Evolutionary conservation across 2,797 vertebrate genomes (phyloP).

Genomic region (Setipinna tenuifilis): DNA sequence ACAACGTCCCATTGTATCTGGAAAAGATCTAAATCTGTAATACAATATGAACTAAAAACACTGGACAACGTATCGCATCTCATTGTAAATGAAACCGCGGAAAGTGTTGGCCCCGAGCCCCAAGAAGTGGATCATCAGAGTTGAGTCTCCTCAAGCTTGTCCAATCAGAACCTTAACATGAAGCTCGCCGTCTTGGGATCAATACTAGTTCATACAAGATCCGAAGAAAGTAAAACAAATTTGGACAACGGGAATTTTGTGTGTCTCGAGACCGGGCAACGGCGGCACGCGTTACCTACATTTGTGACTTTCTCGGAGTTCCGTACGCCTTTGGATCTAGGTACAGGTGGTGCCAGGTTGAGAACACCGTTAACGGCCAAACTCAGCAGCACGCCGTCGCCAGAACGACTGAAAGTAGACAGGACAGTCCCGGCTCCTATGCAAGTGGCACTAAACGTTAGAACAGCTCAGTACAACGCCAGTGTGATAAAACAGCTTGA

Average conservation of each 20-base stretch:
- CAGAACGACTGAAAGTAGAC: not conserved
- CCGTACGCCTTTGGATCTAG: not conserved
- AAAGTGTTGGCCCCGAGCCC: not conserved
- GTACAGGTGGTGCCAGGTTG: not conserved
- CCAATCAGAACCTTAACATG: not conserved
- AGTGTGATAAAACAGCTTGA: not conserved
- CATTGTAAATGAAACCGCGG: conserved; percentile 14
- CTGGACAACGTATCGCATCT: not conserved
- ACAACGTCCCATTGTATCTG: not conserved
- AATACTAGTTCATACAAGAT: not conserved
- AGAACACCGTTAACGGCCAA: not conserved
- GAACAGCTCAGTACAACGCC: not conserved
- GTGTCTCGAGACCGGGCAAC: not conserved
- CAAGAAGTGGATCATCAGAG: conserved; percentile 9
- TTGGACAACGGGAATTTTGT: not conserved
- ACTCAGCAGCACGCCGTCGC: not conserved
- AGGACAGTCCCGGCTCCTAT: not conserved
- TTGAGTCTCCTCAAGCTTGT: not conserved
- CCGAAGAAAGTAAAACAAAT: not conserved
- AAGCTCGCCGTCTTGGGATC: not conserved
- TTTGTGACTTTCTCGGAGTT: not conserved
- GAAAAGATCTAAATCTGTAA: conserved; percentile 27
- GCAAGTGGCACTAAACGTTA: not conserved
- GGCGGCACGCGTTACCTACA: not conserved
- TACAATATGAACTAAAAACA: conserved; percentile 17